These are phyloP conservation scores for Aeoliscus strigatus DNA, from an alignment of 2,797 vertebrate species.

Conservation along the genomic window DNA sequence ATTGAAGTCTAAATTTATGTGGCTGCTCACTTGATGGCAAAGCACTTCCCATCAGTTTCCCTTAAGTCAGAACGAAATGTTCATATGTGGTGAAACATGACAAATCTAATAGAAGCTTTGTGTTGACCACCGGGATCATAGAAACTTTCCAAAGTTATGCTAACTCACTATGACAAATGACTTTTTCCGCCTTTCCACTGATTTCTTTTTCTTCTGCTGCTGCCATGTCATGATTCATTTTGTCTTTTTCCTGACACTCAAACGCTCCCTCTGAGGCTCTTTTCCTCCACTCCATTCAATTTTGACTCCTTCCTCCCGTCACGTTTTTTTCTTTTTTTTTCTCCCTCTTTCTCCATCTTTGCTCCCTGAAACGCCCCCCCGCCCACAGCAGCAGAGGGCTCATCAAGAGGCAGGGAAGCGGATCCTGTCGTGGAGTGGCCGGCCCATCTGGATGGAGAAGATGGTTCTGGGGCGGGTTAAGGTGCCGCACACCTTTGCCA, in stretches of 20 bases:
- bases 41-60: conserved; percentile 7
- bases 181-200: conserved; percentile 17
- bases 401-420: conserved; percentile 93
- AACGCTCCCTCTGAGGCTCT: conserved; percentile 17
- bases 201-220: conserved; percentile 20
- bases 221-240: conserved; percentile 33
- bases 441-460: conserved; percentile 98
- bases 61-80: conserved; percentile 16
- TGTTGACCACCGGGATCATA: conserved; percentile 6
- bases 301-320: conserved; percentile 14
- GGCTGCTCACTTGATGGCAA: conserved; percentile 22
- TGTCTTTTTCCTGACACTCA: conserved; percentile 21
- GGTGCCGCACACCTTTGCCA: conserved; percentile 94
- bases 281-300: conserved; percentile 6
- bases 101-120: conserved; percentile 20
- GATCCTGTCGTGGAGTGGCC: conserved; percentile 94
- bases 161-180: conserved; percentile 16
- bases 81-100: conserved; percentile 36
- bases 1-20: conserved; percentile 32
- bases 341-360: not conserved
- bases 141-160: conserved; percentile 13
- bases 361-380: not conserved
- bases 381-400: conserved; percentile 75
- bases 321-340: conserved; percentile 35
- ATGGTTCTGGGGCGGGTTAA: conserved; percentile 96